Conservation (phyloP, 2,888 invertebrate genomes). For the Tryphoninae sp. region DNA sequence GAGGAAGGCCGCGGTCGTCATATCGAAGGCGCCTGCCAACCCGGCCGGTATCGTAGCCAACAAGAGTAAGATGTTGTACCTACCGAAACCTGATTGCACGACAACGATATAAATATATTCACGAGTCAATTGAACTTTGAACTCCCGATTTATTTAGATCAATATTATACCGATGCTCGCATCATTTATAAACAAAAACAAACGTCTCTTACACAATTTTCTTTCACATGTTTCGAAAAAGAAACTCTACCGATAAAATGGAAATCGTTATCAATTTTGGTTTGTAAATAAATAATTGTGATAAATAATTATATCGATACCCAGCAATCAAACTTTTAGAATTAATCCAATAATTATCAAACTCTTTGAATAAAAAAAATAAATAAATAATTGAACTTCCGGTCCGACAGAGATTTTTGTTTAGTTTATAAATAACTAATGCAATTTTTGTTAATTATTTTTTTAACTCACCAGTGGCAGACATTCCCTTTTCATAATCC, state of each 20-base stretch:
- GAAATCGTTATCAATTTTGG: too few species aligned
- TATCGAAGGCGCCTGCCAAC: slow-evolving; percentile 87
- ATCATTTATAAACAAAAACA: background rate
- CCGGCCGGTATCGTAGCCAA: slow-evolving; percentile 85
- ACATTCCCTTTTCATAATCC: slow-evolving; percentile 88
- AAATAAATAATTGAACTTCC: too few species aligned
- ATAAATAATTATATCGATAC: too few species aligned
- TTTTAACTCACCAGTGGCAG: slow-evolving; percentile 83
- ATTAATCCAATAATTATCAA: too few species aligned
- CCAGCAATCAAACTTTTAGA: too few species aligned
- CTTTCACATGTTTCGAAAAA: background rate
- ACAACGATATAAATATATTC: background rate
- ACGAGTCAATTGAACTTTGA: background rate
- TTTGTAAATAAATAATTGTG: too few species aligned
- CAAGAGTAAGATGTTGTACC: slow-evolving; percentile 86
- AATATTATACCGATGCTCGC: background rate
- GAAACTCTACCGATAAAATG: too few species aligned
- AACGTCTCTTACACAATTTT: background rate
- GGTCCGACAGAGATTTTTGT: too few species aligned
- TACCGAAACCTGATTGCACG: slow-evolving; percentile 83
- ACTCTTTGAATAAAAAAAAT: too few species aligned
- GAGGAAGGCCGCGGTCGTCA: slow-evolving; percentile 88
- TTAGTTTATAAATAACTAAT: background rate
- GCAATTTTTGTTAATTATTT: background rate
- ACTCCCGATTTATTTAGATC: background rate